Evolutionary conservation across 2,113 vertebrate genomes (phyloP).

Genomic region (Coptodon rendalli): DNA sequence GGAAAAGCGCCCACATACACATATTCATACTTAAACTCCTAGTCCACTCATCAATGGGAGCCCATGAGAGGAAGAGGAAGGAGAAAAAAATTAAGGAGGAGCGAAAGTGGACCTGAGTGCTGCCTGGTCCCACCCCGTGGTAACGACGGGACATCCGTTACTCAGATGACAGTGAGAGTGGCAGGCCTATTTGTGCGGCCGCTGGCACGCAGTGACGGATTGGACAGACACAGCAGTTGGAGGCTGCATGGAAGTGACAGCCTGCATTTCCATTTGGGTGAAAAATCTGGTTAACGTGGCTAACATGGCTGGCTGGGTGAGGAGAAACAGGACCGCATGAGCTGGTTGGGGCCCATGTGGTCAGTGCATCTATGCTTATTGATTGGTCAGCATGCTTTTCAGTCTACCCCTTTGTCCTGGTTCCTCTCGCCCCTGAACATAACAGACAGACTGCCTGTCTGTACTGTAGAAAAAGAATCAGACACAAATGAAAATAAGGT

Average conservation of each 20-base stretch:
- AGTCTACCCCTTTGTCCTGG: neutral
- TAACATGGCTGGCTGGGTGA: slow-evolving; percentile 38
- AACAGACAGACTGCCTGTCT: neutral
- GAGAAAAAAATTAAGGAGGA: slow-evolving; percentile 32
- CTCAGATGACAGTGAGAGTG: slow-evolving; percentile 74
- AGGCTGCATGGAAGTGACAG: slow-evolving; percentile 72
- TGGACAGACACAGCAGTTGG: slow-evolving; percentile 70
- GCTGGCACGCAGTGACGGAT: slow-evolving; percentile 68
- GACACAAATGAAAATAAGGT: neutral
- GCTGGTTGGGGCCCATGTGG: neutral
- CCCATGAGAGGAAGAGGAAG: neutral
- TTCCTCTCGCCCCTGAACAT: neutral
- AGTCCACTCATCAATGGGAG: slow-evolving; percentile 32
- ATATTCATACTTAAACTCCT: slow-evolving; percentile 2
- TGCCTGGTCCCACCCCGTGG: slow-evolving; percentile 53
- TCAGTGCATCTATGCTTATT: neutral
- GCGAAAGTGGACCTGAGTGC: slow-evolving; percentile 52
- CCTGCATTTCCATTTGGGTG: slow-evolving; percentile 77
- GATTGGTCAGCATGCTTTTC: neutral
- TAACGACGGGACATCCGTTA: slow-evolving; percentile 74
- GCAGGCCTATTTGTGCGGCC: slow-evolving; percentile 76
- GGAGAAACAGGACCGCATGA: slow-evolving; percentile 6
- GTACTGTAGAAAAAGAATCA: neutral
- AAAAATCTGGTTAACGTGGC: slow-evolving; percentile 74
- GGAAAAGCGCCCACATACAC: neutral